A percentile compares a stretch with the other conserved stretches of the same genome.
Evolutionary conservation across 2,797 vertebrate species (phyloP).

Genomic region (Sardinella longiceps): DNA sequence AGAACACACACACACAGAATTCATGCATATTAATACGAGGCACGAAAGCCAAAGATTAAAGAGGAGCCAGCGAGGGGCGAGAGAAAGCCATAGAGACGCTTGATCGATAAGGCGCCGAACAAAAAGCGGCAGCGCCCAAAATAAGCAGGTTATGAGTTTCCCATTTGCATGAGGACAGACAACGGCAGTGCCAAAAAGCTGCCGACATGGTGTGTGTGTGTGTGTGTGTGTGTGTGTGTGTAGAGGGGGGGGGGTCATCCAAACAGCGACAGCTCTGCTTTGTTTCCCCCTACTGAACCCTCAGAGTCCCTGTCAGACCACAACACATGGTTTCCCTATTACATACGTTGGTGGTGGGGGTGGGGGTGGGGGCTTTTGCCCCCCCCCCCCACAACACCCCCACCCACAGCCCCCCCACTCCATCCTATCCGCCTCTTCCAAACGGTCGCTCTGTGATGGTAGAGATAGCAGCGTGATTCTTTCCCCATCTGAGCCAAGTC

Average conservation of each 20-base stretch:
- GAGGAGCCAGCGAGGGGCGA: background rate
- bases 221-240: no score
- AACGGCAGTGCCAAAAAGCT: background rate
- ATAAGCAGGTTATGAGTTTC: background rate
- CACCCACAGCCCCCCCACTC: no score
- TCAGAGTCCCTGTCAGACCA: constrained; percentile 41
- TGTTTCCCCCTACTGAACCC: constrained; percentile 16
- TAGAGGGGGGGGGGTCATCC: background rate
- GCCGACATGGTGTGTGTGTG: background rate
- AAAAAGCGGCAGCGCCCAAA: background rate
- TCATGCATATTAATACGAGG: background rate
- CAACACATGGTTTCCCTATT: constrained; percentile 55
- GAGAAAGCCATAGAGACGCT: background rate
- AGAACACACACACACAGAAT: background rate
- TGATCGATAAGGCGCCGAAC: background rate
- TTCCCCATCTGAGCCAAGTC: constrained; percentile 45
- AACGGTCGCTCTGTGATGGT: constrained; percentile 41
- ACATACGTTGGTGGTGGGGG: constrained; percentile 32
- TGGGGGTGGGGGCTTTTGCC: background rate
- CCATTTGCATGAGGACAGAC: background rate
- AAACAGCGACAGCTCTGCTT: constrained; percentile 32
- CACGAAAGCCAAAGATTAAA: background rate
- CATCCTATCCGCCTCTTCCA: no score
- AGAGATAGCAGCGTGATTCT: constrained; percentile 41
- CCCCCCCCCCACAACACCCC: no score